Evolutionary conservation across 2,888 invertebrate species (phyloP).

Genomic region (Heliconius aoede): DNA sequence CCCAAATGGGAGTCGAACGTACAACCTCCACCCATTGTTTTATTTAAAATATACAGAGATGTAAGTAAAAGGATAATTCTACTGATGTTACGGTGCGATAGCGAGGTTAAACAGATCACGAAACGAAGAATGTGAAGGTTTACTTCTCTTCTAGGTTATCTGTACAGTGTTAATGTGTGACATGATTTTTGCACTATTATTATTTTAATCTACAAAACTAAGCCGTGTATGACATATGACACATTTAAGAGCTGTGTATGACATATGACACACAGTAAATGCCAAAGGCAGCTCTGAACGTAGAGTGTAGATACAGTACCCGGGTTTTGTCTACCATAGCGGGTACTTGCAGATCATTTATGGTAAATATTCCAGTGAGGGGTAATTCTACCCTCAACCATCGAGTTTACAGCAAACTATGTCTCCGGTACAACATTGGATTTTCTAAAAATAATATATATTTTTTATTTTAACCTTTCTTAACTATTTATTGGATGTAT

Average conservation of each 20-base stretch:
- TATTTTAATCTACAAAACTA: too few relatives aligned
- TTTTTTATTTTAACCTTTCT: too few relatives aligned
- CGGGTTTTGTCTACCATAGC: neutral
- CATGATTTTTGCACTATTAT: neutral
- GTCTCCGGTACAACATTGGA: too few relatives aligned
- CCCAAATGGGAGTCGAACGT: neutral
- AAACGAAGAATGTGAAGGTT: conserved; percentile 21
- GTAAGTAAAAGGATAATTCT: conserved; percentile 16
- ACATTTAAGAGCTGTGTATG: too few relatives aligned
- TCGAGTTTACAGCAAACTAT: too few relatives aligned
- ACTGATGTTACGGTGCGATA: conserved; percentile 8
- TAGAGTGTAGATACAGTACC: neutral
- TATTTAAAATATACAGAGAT: neutral
- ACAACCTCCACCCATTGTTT: neutral
- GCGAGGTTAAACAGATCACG: conserved; percentile 33
- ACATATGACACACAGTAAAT: neutral
- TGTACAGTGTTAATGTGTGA: neutral
- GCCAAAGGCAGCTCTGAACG: neutral
- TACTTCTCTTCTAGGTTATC: conserved; percentile 26
- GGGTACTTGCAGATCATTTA: too few relatives aligned
- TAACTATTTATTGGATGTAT: too few relatives aligned
- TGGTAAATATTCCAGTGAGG: too few relatives aligned
- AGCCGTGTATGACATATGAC: too few relatives aligned
- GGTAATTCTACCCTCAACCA: too few relatives aligned
- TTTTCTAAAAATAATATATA: too few relatives aligned